These are phyloP conservation scores for Oikopleura dioica DNA, from an alignment of 23 tunicate species.

Conservation along the genomic window DNA sequence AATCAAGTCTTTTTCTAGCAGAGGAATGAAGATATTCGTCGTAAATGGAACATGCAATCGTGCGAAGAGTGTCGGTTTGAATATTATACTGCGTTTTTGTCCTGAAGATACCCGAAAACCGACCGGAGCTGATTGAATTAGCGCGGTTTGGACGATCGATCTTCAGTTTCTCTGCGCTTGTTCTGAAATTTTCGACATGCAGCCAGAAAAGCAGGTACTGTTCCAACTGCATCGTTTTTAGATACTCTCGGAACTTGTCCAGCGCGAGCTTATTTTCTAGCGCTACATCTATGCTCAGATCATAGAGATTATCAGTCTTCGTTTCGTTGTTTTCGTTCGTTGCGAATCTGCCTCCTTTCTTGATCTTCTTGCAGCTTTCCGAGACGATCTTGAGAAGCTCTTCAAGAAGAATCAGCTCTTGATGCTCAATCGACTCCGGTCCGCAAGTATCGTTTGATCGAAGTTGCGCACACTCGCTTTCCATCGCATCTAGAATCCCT, in stretches of 20 bases:
- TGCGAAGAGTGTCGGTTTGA: background rate
- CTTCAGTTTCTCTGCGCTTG: background rate
- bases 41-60: background rate
- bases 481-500: too few species aligned
- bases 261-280: background rate
- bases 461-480: too few species aligned
- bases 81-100: too few species aligned
- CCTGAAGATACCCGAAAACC: too few species aligned
- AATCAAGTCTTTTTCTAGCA: background rate
- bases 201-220: background rate
- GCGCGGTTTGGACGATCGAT: background rate
- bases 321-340: background rate
- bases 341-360: background rate
- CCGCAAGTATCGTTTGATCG: too few species aligned
- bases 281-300: background rate
- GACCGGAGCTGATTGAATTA: background rate
- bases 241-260: background rate
- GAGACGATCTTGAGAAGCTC: too few species aligned
- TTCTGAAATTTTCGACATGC: background rate
- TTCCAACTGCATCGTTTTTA: background rate
- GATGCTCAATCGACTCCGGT: too few species aligned
- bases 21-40: background rate
- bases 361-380: too few species aligned
- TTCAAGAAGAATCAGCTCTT: too few species aligned
- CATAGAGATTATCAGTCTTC: background rate